Evolutionary conservation across 2,113 vertebrate species (phyloP).

Genomic region (Paralichthys olivaceus): DNA sequence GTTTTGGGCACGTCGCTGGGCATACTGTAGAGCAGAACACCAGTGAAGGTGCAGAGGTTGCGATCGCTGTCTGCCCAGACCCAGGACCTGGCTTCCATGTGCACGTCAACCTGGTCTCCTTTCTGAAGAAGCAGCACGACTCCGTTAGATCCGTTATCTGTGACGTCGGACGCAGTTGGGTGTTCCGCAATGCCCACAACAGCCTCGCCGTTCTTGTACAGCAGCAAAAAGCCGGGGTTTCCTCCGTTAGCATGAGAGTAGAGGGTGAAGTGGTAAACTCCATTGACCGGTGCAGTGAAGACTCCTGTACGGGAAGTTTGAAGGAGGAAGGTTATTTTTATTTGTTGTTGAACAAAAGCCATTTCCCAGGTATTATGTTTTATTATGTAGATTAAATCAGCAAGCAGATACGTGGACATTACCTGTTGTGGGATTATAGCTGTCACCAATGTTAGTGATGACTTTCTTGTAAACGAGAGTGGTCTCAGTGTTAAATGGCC

Average conservation of each 20-base stretch:
- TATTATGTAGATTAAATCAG: background rate
- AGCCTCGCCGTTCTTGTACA: conserved; percentile 31
- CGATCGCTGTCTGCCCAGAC: conserved; percentile 49
- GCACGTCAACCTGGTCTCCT: conserved; percentile 34
- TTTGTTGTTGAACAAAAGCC: background rate
- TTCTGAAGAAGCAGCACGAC: conserved; percentile 31
- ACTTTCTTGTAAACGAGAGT: conserved; percentile 40
- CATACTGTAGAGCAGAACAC: conserved; percentile 37
- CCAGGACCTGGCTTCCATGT: conserved; percentile 37
- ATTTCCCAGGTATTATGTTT: background rate
- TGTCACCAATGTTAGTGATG: conserved; percentile 30
- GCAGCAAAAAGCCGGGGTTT: conserved; percentile 32
- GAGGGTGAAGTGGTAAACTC: conserved; percentile 60
- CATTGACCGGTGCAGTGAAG: conserved; percentile 61
- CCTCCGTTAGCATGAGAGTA: conserved; percentile 43
- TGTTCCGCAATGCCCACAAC: conserved; percentile 33
- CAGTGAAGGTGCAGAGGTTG: conserved; percentile 49
- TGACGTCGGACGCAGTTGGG: conserved; percentile 1
- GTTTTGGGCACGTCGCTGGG: background rate
- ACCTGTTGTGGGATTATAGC: conserved; percentile 51
- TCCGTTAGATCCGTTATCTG: conserved; percentile 44
- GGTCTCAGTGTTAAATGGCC: conserved; percentile 39
- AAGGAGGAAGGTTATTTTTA: background rate
- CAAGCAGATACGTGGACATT: background rate
- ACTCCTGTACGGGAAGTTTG: conserved; percentile 23